A percentile compares a stretch with the other conserved stretches of the same genome.
Conservation (phyloP, 2,797 vertebrate species). For the Rhadinocentrus ornatus region DNA sequence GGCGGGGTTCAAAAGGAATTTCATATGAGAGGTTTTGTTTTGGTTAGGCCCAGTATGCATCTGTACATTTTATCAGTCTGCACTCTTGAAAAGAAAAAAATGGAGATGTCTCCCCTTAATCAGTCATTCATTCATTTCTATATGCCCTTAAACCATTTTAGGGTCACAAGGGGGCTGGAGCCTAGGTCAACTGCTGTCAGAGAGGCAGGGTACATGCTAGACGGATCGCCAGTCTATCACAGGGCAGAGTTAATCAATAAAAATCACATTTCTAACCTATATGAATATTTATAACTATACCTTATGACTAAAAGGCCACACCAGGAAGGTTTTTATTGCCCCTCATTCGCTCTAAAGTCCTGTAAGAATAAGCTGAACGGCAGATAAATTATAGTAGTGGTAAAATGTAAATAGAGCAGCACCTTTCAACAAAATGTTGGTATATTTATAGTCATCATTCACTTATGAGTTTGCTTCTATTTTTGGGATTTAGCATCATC, state of each 20-base stretch:
- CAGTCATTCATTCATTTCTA: background rate
- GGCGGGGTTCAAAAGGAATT: conserved; percentile 47
- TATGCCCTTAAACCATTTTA: background rate
- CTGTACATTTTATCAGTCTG: background rate
- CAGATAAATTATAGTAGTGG: conserved; percentile 9
- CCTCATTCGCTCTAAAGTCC: background rate
- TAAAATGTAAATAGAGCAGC: conserved; percentile 15
- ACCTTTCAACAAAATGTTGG: conserved; percentile 4
- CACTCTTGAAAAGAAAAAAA: background rate
- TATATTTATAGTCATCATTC: conserved; percentile 42
- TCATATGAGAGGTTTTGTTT: conserved; percentile 1
- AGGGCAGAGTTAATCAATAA: background rate
- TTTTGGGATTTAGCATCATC: conserved; percentile 30
- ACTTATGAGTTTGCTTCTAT: conserved; percentile 31
- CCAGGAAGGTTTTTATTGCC: background rate
- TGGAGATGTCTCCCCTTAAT: background rate
- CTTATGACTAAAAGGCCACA: background rate
- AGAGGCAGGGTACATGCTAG: background rate
- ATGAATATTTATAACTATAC: conserved; percentile 19
- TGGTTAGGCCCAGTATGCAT: background rate
- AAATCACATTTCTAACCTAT: background rate
- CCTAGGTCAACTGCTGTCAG: background rate
- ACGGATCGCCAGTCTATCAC: background rate
- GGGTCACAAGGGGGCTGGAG: background rate
- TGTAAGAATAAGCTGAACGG: background rate